Base-by-base conservation (phyloP, 2,888 invertebrate species). In the Volucella inanis region DNA sequence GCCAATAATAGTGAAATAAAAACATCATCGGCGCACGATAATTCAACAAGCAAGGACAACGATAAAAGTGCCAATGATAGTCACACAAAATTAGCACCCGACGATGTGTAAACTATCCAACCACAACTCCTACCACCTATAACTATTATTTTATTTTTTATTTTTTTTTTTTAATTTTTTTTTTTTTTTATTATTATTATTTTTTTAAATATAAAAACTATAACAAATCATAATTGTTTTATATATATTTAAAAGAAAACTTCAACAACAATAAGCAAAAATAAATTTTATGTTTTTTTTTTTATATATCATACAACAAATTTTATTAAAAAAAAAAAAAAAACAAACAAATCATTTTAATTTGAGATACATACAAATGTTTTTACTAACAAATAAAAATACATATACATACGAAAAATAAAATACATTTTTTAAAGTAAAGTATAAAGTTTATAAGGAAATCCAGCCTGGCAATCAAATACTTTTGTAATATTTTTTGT, bases 51-150 rank as follows among this genome's bases (percentile, higher is more conserved):
- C 79, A 88, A 88, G 59, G 88, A 88, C 38, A 88, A 89, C 62
- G 82, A 87, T 61, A 87, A 88, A 65, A 88, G 82, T 82, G 82
- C 86, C 82, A 86, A 82, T 43, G 88, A 88, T 87, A 85, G 84
- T 85, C 88, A 89, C 80, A 88, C 88, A 81, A 89, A 89, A 79
- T 75, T 89, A 79, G 89, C 89, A 84, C 89, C 90, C 54, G 90
- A 91, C 87, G 90, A 91, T 88, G 90, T 90, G 89, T 90, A 89
- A 90, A 89, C 82, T 71, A 61, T 38, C 65, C 57, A 43, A 31
- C 41, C 39, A 71, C 47, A 22, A 39, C 9, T 47, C 65, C 68
- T 79, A 75, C 84, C 81, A 55, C 85, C 85, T 85, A 84, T 75
- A 75, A 70, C 70, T 84, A 67, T 74, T 74, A 81, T 81, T 68